Base-by-base conservation (phyloP, 37 sponge, comb jelly and placozoan species). In the Corticium candelabrum region DNA sequence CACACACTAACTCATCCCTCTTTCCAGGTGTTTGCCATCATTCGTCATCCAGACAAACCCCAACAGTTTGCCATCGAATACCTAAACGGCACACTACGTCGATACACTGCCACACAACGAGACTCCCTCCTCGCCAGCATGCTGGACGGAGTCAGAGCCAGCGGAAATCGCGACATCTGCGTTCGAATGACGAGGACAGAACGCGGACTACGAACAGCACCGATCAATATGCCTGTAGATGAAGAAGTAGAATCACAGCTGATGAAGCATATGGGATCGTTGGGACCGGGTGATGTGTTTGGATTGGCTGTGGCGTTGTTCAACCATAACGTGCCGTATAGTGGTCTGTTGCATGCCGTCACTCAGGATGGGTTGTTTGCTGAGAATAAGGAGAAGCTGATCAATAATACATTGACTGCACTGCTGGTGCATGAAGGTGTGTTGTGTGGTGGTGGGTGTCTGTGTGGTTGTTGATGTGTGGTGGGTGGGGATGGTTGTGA, bases 331-430 rank as follows among this genome's bases (percentile, higher is more conserved):
- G 86, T 98, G 0, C 76, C 82, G 36, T 98, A 98, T 87, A 94
- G 93, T 76, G 99, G 99, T 15, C 87, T 98, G 7, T 84, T 90
- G 76, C 88, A 98, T 78, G 99, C 99, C 5, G 95, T 98, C 30
- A 89, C 99, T 34, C 89, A 90, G 50, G 97, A 97, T 68, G 93
- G 99, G 3, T 78, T 98, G 38, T 98, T 98, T 82, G 82, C 90
- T 31, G 99, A 98, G 85, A 98, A 98, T 82, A 98, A 98, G 78
- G 99, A 98, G 89, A 86, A 87, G 76, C 89, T 98, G 35, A 98
- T 98, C 74, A 87, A 85, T 34, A 80, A 68, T 5, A 87, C 95
- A 0, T 87, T 98, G 40, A 74, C 40, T 1, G 76, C 96, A 11
- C 87, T 96, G 3, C 80, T 96, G 1, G 11, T 77, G 37, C 87